Evolutionary conservation across 2,113 vertebrate genomes (phyloP).

Genomic region (Charina bottae): DNA sequence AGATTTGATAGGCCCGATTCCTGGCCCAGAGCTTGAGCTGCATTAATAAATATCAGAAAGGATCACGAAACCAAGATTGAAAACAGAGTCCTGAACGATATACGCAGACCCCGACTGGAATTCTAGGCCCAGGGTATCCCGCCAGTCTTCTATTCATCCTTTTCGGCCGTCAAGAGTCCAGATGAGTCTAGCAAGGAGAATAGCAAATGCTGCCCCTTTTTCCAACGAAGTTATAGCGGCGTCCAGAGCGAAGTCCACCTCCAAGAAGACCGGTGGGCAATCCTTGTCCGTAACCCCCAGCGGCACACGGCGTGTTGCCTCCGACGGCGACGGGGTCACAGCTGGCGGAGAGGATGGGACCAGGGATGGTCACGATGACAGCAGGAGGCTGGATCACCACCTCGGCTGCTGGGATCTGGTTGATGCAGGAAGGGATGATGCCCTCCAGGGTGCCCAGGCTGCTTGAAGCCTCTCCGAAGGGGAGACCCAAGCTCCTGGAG

Average conservation of each 20-base stretch:
- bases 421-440: neutral
- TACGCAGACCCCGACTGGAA: neutral
- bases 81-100: neutral
- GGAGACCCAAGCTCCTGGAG: neutral
- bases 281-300: neutral
- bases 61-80: neutral
- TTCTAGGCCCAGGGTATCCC: neutral
- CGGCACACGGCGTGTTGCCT: neutral
- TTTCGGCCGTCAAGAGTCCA: neutral
- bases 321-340: neutral
- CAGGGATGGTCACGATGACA: neutral
- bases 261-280: neutral
- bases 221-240: neutral
- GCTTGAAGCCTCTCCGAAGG: accelerated
- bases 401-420: neutral
- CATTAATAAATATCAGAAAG: neutral
- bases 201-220: neutral
- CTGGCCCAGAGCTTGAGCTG: neutral
- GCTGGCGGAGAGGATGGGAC: neutral
- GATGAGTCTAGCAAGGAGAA: neutral
- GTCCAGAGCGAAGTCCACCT: neutral
- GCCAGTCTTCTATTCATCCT: neutral
- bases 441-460: neutral
- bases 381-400: accelerated
- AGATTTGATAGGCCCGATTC: neutral